A percentile compares a stretch with the other conserved stretches of the same genome.
phyloP scores from a whole-genome alignment of 2,888 invertebrate genomes.

The Subacronicta megacephala region DNA sequence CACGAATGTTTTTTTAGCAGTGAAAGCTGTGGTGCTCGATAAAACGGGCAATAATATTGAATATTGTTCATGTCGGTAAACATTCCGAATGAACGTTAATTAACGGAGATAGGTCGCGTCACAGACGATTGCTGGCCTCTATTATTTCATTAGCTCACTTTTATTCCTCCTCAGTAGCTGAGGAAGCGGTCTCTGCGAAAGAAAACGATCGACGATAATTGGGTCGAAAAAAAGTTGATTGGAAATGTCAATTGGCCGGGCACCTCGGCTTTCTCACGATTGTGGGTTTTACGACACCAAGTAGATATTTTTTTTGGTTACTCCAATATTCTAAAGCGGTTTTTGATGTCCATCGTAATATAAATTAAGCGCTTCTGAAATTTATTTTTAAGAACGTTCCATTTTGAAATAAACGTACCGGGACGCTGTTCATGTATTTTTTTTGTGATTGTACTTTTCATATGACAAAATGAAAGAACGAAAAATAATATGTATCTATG shows the following conservation, averaged over 20 bases:
- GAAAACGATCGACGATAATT: slow-evolving; percentile 76
- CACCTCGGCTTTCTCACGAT: slow-evolving; percentile 47
- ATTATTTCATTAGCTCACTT: slow-evolving; percentile 78
- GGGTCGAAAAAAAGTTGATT: slow-evolving; percentile 71
- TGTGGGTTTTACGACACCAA: slow-evolving; percentile 39
- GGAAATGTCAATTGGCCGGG: slow-evolving; percentile 63
- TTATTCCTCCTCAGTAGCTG: slow-evolving; percentile 67
- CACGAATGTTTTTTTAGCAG: slow-evolving; percentile 35
- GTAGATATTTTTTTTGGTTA: slow-evolving; percentile 36
- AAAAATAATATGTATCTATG: slow-evolving; percentile 45
- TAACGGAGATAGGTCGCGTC: slow-evolving; percentile 59
- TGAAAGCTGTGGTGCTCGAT: slow-evolving; percentile 49
- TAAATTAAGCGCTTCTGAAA: not conserved
- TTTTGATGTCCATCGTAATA: not conserved
- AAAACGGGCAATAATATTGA: slow-evolving; percentile 59
- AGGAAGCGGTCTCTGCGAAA: slow-evolving; percentile 56
- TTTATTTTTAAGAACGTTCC: not conserved
- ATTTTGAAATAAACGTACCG: not conserved
- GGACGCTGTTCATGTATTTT: slow-evolving; percentile 4
- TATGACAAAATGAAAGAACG: slow-evolving; percentile 34
- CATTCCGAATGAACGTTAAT: slow-evolving; percentile 58
- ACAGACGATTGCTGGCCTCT: slow-evolving; percentile 61
- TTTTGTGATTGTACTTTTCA: slow-evolving; percentile 28
- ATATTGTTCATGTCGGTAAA: slow-evolving; percentile 51
- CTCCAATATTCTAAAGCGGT: slow-evolving; percentile 9